phyloP scores from a whole-genome alignment of 2,113 vertebrate genomes.

The Chloropsis hardwickii region DNA sequence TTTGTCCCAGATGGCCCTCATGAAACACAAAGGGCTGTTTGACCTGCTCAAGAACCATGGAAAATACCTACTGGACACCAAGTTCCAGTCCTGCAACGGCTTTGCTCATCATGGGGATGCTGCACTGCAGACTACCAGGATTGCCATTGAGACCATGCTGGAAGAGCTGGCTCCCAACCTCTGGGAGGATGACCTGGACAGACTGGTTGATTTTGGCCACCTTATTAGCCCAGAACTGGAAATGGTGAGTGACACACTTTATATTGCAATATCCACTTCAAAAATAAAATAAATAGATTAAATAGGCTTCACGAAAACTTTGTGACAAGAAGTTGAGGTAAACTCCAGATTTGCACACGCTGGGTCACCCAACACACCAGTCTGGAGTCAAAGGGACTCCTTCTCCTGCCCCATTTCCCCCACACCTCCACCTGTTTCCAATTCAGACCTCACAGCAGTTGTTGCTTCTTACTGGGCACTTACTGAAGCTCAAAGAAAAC shows the following conservation, averaged over 20 bases:
- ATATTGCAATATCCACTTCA: background rate
- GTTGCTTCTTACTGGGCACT: background rate
- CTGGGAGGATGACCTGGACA: constrained; percentile 84
- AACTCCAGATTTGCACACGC: background rate
- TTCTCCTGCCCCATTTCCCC: background rate
- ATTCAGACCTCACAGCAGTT: background rate
- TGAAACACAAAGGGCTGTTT: constrained; percentile 82
- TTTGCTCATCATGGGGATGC: background rate
- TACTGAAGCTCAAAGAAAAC: background rate
- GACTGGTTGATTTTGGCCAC: constrained; percentile 84
- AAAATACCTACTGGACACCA: constrained; percentile 64
- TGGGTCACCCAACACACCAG: background rate
- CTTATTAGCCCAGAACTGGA: constrained; percentile 82
- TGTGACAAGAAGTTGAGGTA: background rate
- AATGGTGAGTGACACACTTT: constrained; percentile 69
- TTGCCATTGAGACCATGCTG: constrained; percentile 82
- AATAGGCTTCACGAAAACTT: background rate
- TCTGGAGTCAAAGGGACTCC: background rate
- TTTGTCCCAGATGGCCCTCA: constrained; percentile 79
- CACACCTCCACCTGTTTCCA: rapidly evolving
- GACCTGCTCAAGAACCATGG: constrained; percentile 76
- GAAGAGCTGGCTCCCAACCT: constrained; percentile 84
- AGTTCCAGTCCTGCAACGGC: constrained; percentile 70
- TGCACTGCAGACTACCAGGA: constrained; percentile 63
- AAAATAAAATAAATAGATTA: background rate